Evolutionary conservation across 2,113 vertebrate species (phyloP), one percentile per base, ranked within the genome.

Genomic region (Zosterops lateralis): DNA sequence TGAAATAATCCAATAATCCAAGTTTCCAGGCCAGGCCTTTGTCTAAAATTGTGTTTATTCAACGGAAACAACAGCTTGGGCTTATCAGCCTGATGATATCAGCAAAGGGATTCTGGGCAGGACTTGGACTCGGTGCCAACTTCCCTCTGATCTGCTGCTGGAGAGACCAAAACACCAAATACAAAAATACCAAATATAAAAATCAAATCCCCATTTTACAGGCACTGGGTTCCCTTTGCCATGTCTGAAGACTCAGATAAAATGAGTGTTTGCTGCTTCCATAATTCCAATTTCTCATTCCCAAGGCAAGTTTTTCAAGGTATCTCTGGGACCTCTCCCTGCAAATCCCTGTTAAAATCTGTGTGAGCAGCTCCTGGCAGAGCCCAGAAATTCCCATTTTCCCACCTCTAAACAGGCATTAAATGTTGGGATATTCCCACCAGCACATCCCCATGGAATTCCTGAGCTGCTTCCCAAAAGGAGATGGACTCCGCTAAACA

Each of bases 241-340:
- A 3, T 6, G 13, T 7, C 51, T 45, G n/a, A 53, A 21, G 34
- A 5, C 26, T 45, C 11, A 0, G 2, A n/a, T 36, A 8, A 58
- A 81, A 51, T 3, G 20, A 58, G 11, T 47, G 17, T 53, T 42
- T n/a, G 47, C 29, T 76, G 78, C 44, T 38, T 19, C 58, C 75
- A 13, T 15, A 7, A 44, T 48, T 38, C 77, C 53, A 25, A 7
- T 3, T 32, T 8, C 24, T 42, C 48, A 31, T 56, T 86, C 56
- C 61, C 54, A 72, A 50, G 50, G 74, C 38, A 38, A 11, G 38
- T 38, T 38, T 38, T 38, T 38, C 38, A 38, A 38, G 10, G 38
- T 38, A 38, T 42, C 14, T 42, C 18, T 44, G 62, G 8, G 53
- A n/a, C 13, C 3, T 1, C 20, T 48, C 40, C 34, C 65, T 61